Base-by-base conservation (phyloP, 2,797 vertebrate genomes). In the Psittacula derbiana region DNA sequence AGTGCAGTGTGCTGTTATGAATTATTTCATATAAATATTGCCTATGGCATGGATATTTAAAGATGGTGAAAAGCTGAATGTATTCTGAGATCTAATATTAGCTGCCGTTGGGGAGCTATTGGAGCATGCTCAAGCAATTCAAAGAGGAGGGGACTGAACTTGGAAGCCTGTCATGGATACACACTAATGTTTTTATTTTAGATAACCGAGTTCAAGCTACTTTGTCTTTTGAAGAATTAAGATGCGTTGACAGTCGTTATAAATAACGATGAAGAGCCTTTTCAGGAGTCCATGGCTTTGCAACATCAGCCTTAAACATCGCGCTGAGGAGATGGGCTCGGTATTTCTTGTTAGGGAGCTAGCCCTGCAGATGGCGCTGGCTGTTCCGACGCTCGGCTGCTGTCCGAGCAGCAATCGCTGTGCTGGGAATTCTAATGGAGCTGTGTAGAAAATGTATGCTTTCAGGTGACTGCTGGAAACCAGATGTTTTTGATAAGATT, bases 301-400 rank as follows among this genome's bases (percentile, higher is more conserved):
- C 15, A 24, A 38, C 36, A 38, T 38, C 18, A 19, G 60, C 44
- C 24, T 24, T 11, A 2, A 2, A 2, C 1, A 0, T 19, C 5
- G 40, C 3, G 4, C 61, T 12, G 1, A 41, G 23, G 66, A 10
- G 47, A 20, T 17, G n/a, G 4, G 8, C 31, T 30, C 2, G 30
- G 33, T 36, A 4, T 44, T 41, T 12, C 57, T 11, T 36, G 3
- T 6, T 31, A 3, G 31, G 28, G 6, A 31, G 13, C 94, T 76
- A 23, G 47, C 86, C 95, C 97, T 95, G 60, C 94, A 97, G 97
- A 57, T 91, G 97, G 97, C 69, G 85, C 95, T 95, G 84, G 69
- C 90, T 87, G 27, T 53, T 67, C 81, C 46, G 64, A 25, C 40
- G 52, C 49, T 60, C 81, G 27, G 16, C 18, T 4, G n/a, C 78